A percentile compares a stretch with the other conserved stretches of the same genome.
phyloP scores from a whole-genome alignment of 1,140 invertebrate genomes.

The Proales similis region DNA sequence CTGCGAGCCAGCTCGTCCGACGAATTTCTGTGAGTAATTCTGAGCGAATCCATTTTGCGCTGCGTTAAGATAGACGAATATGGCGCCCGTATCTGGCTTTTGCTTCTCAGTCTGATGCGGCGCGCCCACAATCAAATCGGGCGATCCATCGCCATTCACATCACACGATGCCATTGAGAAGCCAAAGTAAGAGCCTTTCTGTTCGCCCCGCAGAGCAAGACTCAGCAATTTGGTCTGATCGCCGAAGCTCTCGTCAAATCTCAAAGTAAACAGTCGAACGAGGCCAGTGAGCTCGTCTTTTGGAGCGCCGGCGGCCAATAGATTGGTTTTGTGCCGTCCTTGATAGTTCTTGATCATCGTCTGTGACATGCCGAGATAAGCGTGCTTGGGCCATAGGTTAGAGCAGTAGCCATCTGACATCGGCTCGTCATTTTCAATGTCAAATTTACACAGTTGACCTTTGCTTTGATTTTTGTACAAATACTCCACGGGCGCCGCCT shows the following conservation, averaged over 20 bases:
- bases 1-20: neutral
- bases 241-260: constrained; percentile 21
- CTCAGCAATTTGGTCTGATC: neutral
- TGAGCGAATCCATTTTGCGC: neutral
- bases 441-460: constrained; percentile 37
- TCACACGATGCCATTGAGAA: constrained; percentile 37
- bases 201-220: constrained; percentile 1
- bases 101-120: constrained; percentile 33
- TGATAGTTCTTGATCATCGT: neutral
- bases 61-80: constrained; percentile 38
- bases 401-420: constrained; percentile 32
- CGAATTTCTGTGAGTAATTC: neutral
- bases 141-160: constrained; percentile 38
- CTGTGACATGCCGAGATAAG: constrained; percentile 27
- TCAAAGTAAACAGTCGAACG: constrained; percentile 13
- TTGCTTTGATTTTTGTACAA: constrained; percentile 23
- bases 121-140: constrained; percentile 36
- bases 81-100: constrained; percentile 12
- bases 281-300: constrained; percentile 2
- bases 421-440: constrained; percentile 18
- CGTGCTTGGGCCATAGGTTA: constrained; percentile 13
- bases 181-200: constrained; percentile 39
- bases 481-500: constrained; percentile 16
- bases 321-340: neutral
- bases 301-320: constrained; percentile 11